Base-by-base conservation (phyloP, 2,888 invertebrate species). In the Xanthia togata region DNA sequence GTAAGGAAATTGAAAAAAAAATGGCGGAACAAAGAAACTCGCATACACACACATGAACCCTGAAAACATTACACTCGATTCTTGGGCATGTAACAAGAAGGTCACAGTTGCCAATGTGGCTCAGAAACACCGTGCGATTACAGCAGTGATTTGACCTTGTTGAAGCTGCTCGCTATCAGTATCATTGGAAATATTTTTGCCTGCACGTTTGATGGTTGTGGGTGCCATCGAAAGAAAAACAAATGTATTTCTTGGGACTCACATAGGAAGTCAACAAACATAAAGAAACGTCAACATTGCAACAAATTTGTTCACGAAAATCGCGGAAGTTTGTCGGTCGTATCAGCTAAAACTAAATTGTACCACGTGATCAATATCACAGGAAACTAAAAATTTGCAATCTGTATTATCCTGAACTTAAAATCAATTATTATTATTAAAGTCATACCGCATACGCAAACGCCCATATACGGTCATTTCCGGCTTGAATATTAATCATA, bases 1-100 rank as follows among this genome's bases (percentile, higher is more conserved):
- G 96, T 96, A 82, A 73, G 80, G 44, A 41, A 20, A 17, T 31
- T 31, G 12, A 23, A 11, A 4, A 41, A 41, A 41, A 41, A 1
- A 38, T 38, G 38, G 38, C 8, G 38, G 38, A 38, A 38, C 9
- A 41, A 41, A 41, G 41, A 41, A 41, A 41, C 41, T 41, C 11
- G 2, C 11, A 41, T 41, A 38, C 9, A 38, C 9, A 38, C 38
- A 31, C 31, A 3, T 41, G 41, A 41, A 41, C 41, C 41, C 1
- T 41, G 9, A 41, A 41, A 6, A 41, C 41, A 41, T 41, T 41
- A 41, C 41, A 41, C 9, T 41, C 38, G 38, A 9, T 38, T 38
- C 9, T 38, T 38, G 38, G 9, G 41, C 41, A 41, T 38, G 38
- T 38, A 41, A 41, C 53, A 23, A 55, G 8, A 47, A 47, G 9